Evolutionary conservation across 1,140 invertebrate species (phyloP).

Genomic region (Globodera ellingtonae): DNA sequence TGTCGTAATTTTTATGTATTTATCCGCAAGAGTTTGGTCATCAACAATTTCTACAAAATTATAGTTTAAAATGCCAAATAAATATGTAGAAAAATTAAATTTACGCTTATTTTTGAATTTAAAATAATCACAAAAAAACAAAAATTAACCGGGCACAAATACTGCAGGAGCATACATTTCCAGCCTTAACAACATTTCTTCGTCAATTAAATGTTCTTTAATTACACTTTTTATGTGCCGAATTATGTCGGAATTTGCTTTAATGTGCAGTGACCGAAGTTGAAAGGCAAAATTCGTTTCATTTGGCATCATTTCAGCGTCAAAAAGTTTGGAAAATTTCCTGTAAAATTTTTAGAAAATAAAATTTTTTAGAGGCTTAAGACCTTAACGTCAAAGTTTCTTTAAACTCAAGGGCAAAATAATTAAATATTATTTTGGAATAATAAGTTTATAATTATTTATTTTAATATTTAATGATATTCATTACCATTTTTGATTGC

Average conservation of each 20-base stretch:
- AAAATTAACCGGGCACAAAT: background rate
- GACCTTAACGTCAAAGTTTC: too few relatives aligned
- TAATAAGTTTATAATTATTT: too few relatives aligned
- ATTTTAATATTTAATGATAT: background rate
- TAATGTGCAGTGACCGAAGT: background rate
- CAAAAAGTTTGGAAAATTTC: background rate
- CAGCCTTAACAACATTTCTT: background rate
- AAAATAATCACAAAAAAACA: too few relatives aligned
- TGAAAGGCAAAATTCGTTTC: background rate
- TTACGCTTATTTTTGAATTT: too few relatives aligned
- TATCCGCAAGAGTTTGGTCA: background rate
- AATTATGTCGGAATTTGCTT: background rate
- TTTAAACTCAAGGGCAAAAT: too few relatives aligned
- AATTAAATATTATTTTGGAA: too few relatives aligned
- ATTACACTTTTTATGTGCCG: background rate
- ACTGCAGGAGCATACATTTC: background rate
- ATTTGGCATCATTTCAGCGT: background rate
- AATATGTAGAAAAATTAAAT: too few relatives aligned
- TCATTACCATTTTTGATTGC: background rate
- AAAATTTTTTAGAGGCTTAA: too few relatives aligned
- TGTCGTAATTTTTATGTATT: background rate
- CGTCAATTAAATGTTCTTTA: background rate
- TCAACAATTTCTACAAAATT: constrained; percentile 1
- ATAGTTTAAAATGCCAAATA: too few relatives aligned
- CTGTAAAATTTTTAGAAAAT: background rate